phyloP scores from a whole-genome alignment of 2,797 vertebrate species.

The Scolopax rusticola region DNA sequence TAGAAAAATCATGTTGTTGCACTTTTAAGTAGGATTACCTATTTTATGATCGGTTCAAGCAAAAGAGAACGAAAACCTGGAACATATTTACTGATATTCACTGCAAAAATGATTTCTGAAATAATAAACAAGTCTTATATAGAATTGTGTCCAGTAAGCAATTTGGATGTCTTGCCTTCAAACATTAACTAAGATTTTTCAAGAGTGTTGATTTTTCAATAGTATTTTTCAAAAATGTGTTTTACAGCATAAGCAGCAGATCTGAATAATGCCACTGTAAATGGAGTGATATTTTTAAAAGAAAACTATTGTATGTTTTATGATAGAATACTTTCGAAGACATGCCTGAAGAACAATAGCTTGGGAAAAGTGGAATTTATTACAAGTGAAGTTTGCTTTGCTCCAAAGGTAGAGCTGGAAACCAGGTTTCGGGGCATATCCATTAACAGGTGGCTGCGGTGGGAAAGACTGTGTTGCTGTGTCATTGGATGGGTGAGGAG shows the following conservation, averaged over 20 bases:
- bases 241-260: neutral
- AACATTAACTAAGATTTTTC: conserved; percentile 1
- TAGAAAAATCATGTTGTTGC: neutral
- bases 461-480: neutral
- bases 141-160: conserved; percentile 22
- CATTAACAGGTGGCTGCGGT: neutral
- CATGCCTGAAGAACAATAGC: neutral
- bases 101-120: conserved; percentile 36
- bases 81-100: conserved; percentile 15
- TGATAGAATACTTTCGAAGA: neutral
- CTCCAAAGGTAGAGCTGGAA: neutral
- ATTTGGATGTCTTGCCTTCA: conserved; percentile 28
- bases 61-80: neutral
- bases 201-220: neutral
- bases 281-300: neutral
- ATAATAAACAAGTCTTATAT: conserved; percentile 16
- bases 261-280: neutral
- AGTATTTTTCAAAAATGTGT: too few relatives aligned
- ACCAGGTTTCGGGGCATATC: neutral
- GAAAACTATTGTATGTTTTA: neutral
- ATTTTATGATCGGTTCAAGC: neutral
- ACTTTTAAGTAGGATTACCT: neutral
- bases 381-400: neutral
- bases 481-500: neutral
- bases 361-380: neutral